Base-by-base conservation (phyloP, 2,113 vertebrate species). In the Tiliqua scincoides region DNA sequence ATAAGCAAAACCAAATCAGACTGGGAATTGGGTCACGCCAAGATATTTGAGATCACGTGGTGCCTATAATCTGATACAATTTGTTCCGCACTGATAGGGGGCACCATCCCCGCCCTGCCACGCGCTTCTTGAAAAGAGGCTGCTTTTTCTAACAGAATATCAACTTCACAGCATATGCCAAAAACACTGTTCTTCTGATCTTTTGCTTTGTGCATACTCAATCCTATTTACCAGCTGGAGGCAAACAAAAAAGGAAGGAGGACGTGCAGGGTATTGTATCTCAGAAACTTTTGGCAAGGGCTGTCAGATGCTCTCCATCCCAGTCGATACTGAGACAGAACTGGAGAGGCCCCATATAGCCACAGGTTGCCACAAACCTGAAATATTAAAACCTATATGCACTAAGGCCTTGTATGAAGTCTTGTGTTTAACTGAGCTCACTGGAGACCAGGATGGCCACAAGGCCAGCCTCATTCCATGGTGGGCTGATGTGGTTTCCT, bases 11-110 rank as follows among this genome's bases (percentile, higher is more conserved):
- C 74, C 68, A 79, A 78, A 85, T 91, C 82, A 85, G 62, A 76
- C 25, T 76, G 86, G 89, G 82, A 91, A 93, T 79, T 90, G 88
- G 79, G 89, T 93, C 87, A 88, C 30, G 70, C 89, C 62, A 88
- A 80, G 86, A 88, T 87, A 65, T 37, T 15, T 48, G 70, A 4
- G 0, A 0, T 77, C 83, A 61, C 40, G 32, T 59, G 35, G 74
- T 43, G 78, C 59, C 43, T 59, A 10, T 92, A 92, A 91, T 93
- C 84, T 77, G 77, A 62, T 62, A 67, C 78, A 90, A 89, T 86
- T 91, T 75, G 37, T 85, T 94, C 73, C 86, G 4, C 87, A 83
- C 72, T 35, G 73, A 59, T 85, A 63, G 1, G 27, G 3, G 6
- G 25, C 63, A 78, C 30, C 15, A 15, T 80, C 57, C 37, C 78